Conservation (phyloP, 2,113 vertebrate species). For the Fulica atra region DNA sequence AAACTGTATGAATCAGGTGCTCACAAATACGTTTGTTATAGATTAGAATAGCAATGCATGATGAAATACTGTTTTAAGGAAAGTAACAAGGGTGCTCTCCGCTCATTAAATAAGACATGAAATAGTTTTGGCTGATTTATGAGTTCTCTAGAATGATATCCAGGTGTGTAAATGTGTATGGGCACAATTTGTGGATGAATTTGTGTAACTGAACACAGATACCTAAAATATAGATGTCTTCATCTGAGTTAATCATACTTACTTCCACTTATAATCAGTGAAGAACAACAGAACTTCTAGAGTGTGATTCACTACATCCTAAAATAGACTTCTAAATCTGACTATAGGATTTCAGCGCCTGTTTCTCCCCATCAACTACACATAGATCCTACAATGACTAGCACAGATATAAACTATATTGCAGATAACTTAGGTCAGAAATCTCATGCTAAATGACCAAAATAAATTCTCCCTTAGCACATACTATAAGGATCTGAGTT, state of each 20-base stretch:
- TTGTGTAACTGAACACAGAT: not conserved
- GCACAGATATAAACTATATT: not conserved
- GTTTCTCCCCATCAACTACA: not conserved
- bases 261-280: not conserved
- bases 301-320: conserved; percentile 8
- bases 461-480: not conserved
- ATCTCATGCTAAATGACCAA: not conserved
- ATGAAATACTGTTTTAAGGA: not conserved
- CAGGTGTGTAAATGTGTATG: not conserved
- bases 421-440: not conserved
- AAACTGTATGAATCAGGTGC: not conserved
- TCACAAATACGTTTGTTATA: not conserved
- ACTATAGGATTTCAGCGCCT: not conserved
- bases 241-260: not conserved
- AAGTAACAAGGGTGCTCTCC: not conserved
- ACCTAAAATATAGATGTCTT: not conserved
- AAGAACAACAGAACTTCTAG: not conserved
- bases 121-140: not conserved
- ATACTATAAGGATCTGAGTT: not conserved
- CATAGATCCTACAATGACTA: not conserved
- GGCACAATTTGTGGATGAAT: not conserved
- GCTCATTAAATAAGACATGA: not conserved
- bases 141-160: not conserved
- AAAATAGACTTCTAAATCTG: conserved; percentile 52
- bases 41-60: not conserved